Evolutionary conservation across 1,140 invertebrate genomes (phyloP), one percentile per base, ranked within the genome.

Genomic region (Hypsibius dujardini): DNA sequence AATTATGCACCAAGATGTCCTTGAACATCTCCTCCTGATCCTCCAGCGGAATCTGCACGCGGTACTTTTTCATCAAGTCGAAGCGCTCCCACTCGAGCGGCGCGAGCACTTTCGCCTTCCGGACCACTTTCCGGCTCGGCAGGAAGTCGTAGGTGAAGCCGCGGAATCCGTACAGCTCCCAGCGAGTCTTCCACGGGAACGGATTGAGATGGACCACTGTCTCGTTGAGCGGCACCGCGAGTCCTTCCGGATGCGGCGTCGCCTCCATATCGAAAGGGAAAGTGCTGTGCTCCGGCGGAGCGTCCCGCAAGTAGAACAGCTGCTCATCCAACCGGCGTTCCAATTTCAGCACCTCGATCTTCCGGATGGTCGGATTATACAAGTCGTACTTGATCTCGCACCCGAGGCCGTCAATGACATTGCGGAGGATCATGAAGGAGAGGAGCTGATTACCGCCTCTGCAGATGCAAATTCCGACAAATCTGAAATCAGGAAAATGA

Each of bases 241-340:
- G 79, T 69, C 85, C 90, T 78, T 91, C 88, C 14, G 87, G 84
- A 71, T 76, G 77, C 72, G 86, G 80, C 78, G 94, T 89, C 42
- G 85, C 80, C 76, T 93, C 87, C 89, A 98, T 92, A 77, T 98
- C 89, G 70, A 90, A 83, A 75, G 92, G 87, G 77, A 98, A 88
- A 28, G 92, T 96, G 77, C 90, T 92, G 78, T 91, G 95, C 79
- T 97, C 90, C 0, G 86, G 85, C 47, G 89, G 82, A n/a, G 90
- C 90, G 84, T 99, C 95, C 71, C 94, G 82, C 59, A 99, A 82
- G 78, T 98, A 99, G 46, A 86, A 82, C 14, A 99, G 79, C 76
- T 90, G 84, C 50, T 91, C 86, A 80, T 99, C 96, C 28, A 98
- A 78, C 59, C 95, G 83, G 79, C 93, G 96, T 79, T 99, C 95